A percentile compares a stretch with the other conserved stretches of the same genome.
These are phyloP conservation scores for Cossypha niveicapilla DNA, from an alignment of 2,797 vertebrate species.

Conservation along the genomic window DNA sequence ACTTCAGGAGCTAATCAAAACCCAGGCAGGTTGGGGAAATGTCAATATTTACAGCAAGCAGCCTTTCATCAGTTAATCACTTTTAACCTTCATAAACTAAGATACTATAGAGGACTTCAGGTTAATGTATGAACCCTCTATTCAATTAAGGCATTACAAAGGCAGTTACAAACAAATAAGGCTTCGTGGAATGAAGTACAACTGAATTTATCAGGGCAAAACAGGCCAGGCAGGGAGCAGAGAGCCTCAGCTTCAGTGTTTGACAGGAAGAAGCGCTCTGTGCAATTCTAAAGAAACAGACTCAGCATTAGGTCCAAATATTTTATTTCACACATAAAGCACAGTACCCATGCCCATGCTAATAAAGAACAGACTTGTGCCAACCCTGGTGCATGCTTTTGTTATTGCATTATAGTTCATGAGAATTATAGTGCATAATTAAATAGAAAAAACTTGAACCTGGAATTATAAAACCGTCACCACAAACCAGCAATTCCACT, in stretches of 20 bases:
- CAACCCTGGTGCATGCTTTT: slow-evolving; percentile 83
- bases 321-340: slow-evolving; percentile 91
- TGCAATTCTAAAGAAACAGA: slow-evolving; percentile 66
- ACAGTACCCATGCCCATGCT: slow-evolving; percentile 81
- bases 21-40: slow-evolving; percentile 48
- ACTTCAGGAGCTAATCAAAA: slow-evolving; percentile 62
- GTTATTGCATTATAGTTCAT: slow-evolving; percentile 92
- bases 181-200: slow-evolving; percentile 45
- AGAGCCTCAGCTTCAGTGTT: slow-evolving; percentile 25
- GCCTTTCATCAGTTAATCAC: slow-evolving; percentile 67
- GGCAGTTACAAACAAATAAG: slow-evolving; percentile 59
- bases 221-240: slow-evolving; percentile 33
- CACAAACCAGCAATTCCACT: slow-evolving; percentile 85
- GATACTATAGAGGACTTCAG: slow-evolving; percentile 65
- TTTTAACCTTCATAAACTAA: slow-evolving; percentile 72
- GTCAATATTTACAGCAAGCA: slow-evolving; percentile 74
- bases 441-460: slow-evolving; percentile 87
- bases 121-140: slow-evolving; percentile 44
- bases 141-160: slow-evolving; percentile 73
- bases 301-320: slow-evolving; percentile 77
- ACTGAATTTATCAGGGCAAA: slow-evolving; percentile 59
- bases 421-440: slow-evolving; percentile 90
- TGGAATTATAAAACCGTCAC: slow-evolving; percentile 93
- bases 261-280: slow-evolving; percentile 54
- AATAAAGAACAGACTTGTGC: slow-evolving; percentile 89